phyloP scores from a whole-genome alignment of 2,797 vertebrate species.

The Rallus crepitans region DNA sequence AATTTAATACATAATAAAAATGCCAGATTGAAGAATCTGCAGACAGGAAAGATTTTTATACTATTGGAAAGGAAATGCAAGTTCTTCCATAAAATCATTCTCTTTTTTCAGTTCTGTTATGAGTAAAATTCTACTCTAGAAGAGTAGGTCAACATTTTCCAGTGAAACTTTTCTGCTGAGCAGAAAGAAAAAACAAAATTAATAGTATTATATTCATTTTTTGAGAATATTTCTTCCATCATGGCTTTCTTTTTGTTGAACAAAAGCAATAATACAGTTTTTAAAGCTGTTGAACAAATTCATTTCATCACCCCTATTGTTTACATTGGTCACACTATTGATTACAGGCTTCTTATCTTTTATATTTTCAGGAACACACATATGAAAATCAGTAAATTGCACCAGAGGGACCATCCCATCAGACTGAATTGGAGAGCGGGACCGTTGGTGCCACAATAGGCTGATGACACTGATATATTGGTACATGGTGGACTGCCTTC shows the following conservation, averaged over 20 bases:
- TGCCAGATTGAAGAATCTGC: not conserved
- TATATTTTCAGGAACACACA: not conserved
- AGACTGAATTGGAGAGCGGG: not conserved
- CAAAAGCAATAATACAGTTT: not conserved
- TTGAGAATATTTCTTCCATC: not conserved
- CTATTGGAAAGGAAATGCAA: not conserved
- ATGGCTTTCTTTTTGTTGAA: not conserved
- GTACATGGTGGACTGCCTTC: not conserved
- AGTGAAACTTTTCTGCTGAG: not conserved
- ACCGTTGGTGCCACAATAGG: not conserved
- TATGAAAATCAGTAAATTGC: not conserved
- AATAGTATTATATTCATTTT: not conserved
- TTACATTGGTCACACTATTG: not conserved
- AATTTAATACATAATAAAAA: not conserved
- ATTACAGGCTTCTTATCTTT: not conserved
- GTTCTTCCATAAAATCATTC: not conserved
- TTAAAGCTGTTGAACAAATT: not conserved
- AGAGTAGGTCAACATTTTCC: not conserved
- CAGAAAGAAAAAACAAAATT: not conserved
- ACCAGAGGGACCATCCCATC: not conserved
- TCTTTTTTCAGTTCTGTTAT: not conserved
- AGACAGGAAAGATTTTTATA: not conserved
- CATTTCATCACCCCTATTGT: not conserved
- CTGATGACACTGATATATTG: not conserved
- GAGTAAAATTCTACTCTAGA: not conserved